These are phyloP conservation scores for Cerceris rybyensis DNA, from an alignment of 2,888 invertebrate genomes.

Conservation along the genomic window DNA sequence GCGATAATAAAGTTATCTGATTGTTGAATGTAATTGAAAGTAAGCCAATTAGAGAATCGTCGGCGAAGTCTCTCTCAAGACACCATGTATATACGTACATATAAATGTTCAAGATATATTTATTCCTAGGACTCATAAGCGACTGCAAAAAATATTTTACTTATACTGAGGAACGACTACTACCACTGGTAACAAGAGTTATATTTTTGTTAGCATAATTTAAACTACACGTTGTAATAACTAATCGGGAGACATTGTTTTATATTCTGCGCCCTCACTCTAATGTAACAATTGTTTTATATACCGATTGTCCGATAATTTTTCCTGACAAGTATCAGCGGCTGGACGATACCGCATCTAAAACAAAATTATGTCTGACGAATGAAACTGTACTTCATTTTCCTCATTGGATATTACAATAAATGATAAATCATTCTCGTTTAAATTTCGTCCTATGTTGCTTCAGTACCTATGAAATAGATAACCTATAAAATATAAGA, in stretches of 20 bases:
- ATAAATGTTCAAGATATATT: constrained; percentile 47
- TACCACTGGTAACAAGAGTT: constrained; percentile 70
- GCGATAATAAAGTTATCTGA: constrained; percentile 7
- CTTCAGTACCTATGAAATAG: background rate
- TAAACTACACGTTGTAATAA: constrained; percentile 64
- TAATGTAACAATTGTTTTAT: constrained; percentile 64
- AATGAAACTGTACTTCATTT: constrained; percentile 58
- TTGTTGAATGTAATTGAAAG: constrained; percentile 10
- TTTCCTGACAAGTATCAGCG: constrained; percentile 41
- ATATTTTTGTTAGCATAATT: constrained; percentile 77
- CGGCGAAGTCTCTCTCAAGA: constrained; percentile 17
- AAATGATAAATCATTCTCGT: constrained; percentile 64
- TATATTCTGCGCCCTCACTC: constrained; percentile 62
- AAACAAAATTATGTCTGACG: constrained; percentile 45
- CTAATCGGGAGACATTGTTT: constrained; percentile 64
- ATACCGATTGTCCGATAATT: constrained; percentile 51
- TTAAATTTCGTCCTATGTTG: constrained; percentile 12
- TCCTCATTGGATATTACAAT: constrained; percentile 65
- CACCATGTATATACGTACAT: constrained; percentile 23
- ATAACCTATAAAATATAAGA: too few species aligned
- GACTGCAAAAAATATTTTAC: constrained; percentile 72
- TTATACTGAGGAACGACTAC: constrained; percentile 63
- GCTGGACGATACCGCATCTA: constrained; percentile 21
- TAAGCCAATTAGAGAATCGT: background rate
- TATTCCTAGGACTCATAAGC: constrained; percentile 53